Conservation (phyloP, 1,140 invertebrate genomes). For the Caenorhabditis briggsae region DNA sequence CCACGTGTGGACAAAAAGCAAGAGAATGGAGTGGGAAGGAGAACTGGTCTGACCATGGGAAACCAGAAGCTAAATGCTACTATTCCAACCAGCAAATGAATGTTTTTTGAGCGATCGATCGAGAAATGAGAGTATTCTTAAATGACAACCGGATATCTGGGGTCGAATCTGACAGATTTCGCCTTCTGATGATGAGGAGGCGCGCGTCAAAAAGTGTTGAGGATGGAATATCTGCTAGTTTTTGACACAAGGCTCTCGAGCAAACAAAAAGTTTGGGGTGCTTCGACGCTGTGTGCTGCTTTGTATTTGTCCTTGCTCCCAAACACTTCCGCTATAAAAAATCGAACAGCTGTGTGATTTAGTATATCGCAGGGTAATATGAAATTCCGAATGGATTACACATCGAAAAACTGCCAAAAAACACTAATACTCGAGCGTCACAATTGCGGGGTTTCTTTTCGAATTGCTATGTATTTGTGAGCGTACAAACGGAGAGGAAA, state of each 20-base stretch:
- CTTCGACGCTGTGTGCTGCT: background rate
- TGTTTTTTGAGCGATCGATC: background rate
- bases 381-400: background rate
- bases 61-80: slow-evolving; percentile 4
- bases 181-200: background rate
- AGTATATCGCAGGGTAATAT: background rate
- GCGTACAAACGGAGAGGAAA: background rate
- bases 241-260: slow-evolving; percentile 36
- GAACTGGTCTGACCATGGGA: background rate
- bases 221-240: slow-evolving; percentile 2
- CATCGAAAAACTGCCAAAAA: too few relatives aligned
- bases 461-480: background rate
- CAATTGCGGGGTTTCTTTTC: too few relatives aligned
- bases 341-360: slow-evolving; percentile 26
- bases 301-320: slow-evolving; percentile 15
- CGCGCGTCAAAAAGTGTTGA: slow-evolving; percentile 4
- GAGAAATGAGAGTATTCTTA: too few relatives aligned
- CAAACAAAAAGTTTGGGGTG: slow-evolving; percentile 6
- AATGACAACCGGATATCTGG: background rate
- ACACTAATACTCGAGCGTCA: too few relatives aligned
- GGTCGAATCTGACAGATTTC: background rate
- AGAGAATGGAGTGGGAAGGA: background rate
- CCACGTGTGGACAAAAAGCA: background rate
- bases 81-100: background rate
- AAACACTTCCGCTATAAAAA: slow-evolving; percentile 22